Base-by-base conservation (phyloP, 2,797 vertebrate species). In the Decapterus maruadsi region DNA sequence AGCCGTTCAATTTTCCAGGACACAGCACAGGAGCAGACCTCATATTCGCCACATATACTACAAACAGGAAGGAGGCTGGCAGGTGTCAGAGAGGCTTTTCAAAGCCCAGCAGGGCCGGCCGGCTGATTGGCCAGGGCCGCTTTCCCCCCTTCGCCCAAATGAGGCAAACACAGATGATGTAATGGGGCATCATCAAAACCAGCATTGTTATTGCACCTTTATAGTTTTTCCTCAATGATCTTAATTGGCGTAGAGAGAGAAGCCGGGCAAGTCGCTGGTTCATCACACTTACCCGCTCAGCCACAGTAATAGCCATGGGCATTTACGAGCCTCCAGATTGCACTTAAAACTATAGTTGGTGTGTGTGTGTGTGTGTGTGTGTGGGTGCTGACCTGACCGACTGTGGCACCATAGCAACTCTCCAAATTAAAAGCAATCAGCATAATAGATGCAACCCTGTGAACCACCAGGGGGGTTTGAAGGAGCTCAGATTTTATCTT, bases 1-100 rank as follows among this genome's bases (percentile, higher is more conserved):
- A 66, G 45, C 53, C 26, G 56, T 85, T 87, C 29, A 43, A 77
- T 92, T 90, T 86, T 83, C 75, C 77, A 72, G 77, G 46, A 81
- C 79, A 81, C 51, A 62, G 81, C 67, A 81, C 82, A 83, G 69
- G 58, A 73, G 31, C 70, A 74, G 38, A 70, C 54, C 45, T 78
- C 62, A 70, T 53, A 34, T 67, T 75, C 56, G 20, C 71, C 51
- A 17, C 54, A 8, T 3, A 2, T 50, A 55, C 36, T 57, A 48
- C 75, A 75, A 81, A 75, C n/a, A 51, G 64, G 65, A 63, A 62
- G 53, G 29, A 62, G 12, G 62, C 72, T 11, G 54, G 48, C 48
- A 60, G 57, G 53, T 80, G 60, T 45, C 72, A 79, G 13, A 46
- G 48, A 70, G 46, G 40, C 43, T 78, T 70, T 72, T 63, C 53